Base-by-base conservation (phyloP, 2,113 vertebrate species). In the Odobenus rosmarus region DNA sequence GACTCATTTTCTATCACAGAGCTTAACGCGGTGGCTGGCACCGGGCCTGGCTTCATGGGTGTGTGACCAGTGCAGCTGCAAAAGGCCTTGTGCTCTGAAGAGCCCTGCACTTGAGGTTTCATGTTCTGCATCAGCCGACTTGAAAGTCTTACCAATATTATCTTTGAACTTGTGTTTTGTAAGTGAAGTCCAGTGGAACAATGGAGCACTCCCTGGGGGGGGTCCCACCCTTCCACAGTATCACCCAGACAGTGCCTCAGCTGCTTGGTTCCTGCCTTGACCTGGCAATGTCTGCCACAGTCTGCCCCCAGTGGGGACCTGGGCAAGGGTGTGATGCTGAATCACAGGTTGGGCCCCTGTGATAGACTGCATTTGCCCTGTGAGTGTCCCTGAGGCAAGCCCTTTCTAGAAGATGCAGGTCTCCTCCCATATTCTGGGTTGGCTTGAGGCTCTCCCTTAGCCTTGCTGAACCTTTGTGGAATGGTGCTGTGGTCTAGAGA, bases 81-180 rank as follows among this genome's bases (percentile, higher is more conserved):
- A 46, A 89, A 77, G 64, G 10, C 19, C n/a, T 39, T 26, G 1
- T 62, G 36, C 42, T 92, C 31, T 62, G 28, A 69, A 71, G 59
- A 74, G 53, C 4, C 16, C 15, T 90, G 67, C 2, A 8, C 31
- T 82, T 46, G 39, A 33, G 8, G 31, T 53, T 33, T 51, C 42
- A 51, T 88, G 51, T 39, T 83, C 13, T 67, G 49, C 46, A 57
- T 39, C 23, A 67, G 67, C 15, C n/a, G 4, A 36, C 39, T 77
- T 53, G 39, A 21, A 79, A 71, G 57, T 81, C 33, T 62, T 77
- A 24, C 55, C 49, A n/a, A 85, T 26, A 57, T 46, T 36, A 42
- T 31, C 61, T 93, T 59, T 49, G 61, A 69, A 49, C 71, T n/a
- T 57, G 31, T 33, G 33, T 36, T 90, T 95, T 79, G 9, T 85